Evolutionary conservation across 2,113 vertebrate species (phyloP).

Genomic region (Cyprinodon brontotheroides): DNA sequence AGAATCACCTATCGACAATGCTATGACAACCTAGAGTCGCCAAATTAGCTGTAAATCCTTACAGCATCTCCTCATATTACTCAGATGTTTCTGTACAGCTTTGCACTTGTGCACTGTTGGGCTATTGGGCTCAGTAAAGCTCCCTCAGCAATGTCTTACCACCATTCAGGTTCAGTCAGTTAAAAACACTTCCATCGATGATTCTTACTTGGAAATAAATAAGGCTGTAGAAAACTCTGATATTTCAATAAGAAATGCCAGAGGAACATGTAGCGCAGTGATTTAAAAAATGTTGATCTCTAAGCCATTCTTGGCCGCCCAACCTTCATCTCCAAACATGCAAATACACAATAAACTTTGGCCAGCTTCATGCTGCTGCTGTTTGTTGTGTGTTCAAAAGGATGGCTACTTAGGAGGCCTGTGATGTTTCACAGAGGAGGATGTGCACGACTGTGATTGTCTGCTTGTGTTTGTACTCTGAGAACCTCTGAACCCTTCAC

Average conservation of each 20-base stretch:
- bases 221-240: background rate
- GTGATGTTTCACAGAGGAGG: slow-evolving; percentile 62
- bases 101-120: too few relatives aligned
- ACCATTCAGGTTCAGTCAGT: too few relatives aligned
- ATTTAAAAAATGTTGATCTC: background rate
- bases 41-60: too few relatives aligned
- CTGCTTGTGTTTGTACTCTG: slow-evolving; percentile 36
- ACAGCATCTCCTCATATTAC: too few relatives aligned
- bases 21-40: too few relatives aligned
- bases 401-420: slow-evolving; percentile 41
- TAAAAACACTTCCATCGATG: too few relatives aligned
- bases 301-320: background rate
- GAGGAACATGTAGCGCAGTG: too few relatives aligned
- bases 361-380: slow-evolving; percentile 54
- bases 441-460: slow-evolving; percentile 29
- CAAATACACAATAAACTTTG: slow-evolving; percentile 50
- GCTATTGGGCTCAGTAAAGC: too few relatives aligned
- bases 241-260: background rate
- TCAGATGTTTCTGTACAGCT: too few relatives aligned
- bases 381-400: slow-evolving; percentile 67
- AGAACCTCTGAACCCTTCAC: slow-evolving; percentile 40
- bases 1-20: too few relatives aligned
- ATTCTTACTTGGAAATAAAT: too few relatives aligned
- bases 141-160: too few relatives aligned
- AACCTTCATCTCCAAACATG: background rate